These are phyloP conservation scores for Strigops habroptila DNA, from an alignment of 2,113 vertebrate species.

Conservation along the genomic window DNA sequence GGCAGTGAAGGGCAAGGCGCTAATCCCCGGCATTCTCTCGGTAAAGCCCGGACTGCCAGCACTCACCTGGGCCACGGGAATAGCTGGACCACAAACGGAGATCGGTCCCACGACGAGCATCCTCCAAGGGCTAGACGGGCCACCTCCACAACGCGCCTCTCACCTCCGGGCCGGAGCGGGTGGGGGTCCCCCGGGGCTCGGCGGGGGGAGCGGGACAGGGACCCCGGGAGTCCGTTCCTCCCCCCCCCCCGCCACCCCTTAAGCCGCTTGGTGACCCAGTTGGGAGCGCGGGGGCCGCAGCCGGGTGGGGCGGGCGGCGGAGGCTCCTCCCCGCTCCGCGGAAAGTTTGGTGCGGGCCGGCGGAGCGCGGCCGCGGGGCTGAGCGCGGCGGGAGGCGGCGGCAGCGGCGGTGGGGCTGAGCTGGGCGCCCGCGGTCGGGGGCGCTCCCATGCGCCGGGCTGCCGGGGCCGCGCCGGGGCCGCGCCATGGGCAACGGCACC, in stretches of 20 bases:
- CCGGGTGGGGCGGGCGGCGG: background rate
- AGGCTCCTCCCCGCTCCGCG: background rate
- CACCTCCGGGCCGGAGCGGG: background rate
- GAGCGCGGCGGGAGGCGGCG: too few species aligned
- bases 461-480: background rate
- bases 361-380: too few species aligned
- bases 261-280: background rate
- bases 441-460: background rate
- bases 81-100: background rate
- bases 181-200: background rate
- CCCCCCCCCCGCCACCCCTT: background rate
- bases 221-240: background rate
- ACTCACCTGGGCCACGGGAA: background rate
- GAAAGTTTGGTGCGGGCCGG: background rate
- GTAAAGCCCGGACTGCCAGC: background rate
- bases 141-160: background rate
- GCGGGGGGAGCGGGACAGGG: background rate
- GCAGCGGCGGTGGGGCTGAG: too few species aligned
- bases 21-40: background rate
- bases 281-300: background rate
- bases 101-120: background rate
- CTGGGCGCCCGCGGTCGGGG: background rate
- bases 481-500: constrained; percentile 1
- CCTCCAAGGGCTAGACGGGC: background rate
- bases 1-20: background rate